A percentile compares a stretch with the other conserved stretches of the same genome.
Evolutionary conservation across 2,888 invertebrate species (phyloP).

Genomic region (Nycteola revayana): DNA sequence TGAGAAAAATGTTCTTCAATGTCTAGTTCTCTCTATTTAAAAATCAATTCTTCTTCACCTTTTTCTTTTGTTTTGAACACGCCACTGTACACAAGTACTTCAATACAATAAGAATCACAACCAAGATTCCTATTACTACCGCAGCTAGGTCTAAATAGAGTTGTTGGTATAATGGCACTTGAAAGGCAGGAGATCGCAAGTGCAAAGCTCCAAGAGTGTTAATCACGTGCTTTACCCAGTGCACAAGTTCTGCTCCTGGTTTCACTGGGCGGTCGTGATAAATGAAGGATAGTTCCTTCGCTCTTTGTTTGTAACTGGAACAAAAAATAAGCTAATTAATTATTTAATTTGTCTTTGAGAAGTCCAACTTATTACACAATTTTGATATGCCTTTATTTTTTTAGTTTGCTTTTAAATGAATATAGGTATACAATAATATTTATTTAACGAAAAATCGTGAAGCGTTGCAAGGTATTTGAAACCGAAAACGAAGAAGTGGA

Average conservation of each 20-base stretch:
- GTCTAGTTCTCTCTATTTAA: no score
- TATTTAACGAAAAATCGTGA: no score
- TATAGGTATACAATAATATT: no score
- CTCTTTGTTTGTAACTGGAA: constrained; percentile 44
- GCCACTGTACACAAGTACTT: constrained; percentile 1
- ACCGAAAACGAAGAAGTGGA: no score
- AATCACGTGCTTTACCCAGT: constrained; percentile 57
- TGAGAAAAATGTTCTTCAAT: no score
- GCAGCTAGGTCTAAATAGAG: constrained; percentile 44
- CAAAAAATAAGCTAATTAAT: no score
- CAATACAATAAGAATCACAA: not conserved
- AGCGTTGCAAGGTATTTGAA: no score
- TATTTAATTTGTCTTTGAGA: no score
- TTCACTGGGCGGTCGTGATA: constrained; percentile 46
- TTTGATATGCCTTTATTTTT: no score
- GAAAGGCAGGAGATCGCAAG: constrained; percentile 46
- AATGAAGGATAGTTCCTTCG: constrained; percentile 44
- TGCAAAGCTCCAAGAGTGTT: constrained; percentile 48
- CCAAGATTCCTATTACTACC: constrained; percentile 9
- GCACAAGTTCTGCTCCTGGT: constrained; percentile 44
- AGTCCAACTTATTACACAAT: no score
- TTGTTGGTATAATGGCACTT: constrained; percentile 49
- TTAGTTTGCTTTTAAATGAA: no score
- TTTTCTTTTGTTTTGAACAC: not conserved
- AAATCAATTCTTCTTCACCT: not conserved